These are phyloP conservation scores for Mobula hypostoma DNA, from an alignment of 2,113 vertebrate genomes.

Conservation along the genomic window DNA sequence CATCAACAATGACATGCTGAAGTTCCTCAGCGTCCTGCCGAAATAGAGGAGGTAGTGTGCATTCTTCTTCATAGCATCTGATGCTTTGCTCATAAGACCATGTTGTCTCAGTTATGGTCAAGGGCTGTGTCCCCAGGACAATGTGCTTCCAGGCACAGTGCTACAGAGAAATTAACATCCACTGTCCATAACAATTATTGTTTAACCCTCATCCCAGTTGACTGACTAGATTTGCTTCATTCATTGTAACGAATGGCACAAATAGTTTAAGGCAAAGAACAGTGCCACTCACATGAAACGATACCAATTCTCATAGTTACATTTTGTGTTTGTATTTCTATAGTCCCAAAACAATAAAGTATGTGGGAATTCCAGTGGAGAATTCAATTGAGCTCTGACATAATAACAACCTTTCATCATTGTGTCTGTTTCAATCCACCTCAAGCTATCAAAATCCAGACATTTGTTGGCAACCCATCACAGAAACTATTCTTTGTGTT, in stretches of 20 bases:
- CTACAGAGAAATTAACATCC: neutral
- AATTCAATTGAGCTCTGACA: conserved; percentile 4
- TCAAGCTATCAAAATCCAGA: conserved; percentile 24
- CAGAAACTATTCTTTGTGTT: conserved; percentile 14
- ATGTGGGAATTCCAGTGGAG: conserved; percentile 27
- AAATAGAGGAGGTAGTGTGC: no score
- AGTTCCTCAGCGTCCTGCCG: no score
- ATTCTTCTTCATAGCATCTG: no score
- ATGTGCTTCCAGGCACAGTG: neutral
- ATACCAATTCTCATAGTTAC: neutral
- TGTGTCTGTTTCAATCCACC: conserved; percentile 29
- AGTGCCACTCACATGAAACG: neutral
- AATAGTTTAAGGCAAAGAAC: neutral
- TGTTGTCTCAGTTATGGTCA: no score
- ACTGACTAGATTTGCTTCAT: neutral
- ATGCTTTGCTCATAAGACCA: no score
- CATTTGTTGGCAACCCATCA: conserved; percentile 29
- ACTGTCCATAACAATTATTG: neutral
- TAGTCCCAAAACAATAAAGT: conserved; percentile 34
- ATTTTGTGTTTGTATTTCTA: conserved; percentile 28
- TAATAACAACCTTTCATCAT: conserved; percentile 31
- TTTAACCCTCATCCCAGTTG: neutral
- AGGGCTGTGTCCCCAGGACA: no score
- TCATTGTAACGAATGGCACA: conserved; percentile 4
- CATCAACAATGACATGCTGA: no score